Percentiles rank a stretch among this genome's conserved stretches.
Evolutionary conservation across 2,888 invertebrate genomes (phyloP).

Genomic region (Hanleya hanleyi): DNA sequence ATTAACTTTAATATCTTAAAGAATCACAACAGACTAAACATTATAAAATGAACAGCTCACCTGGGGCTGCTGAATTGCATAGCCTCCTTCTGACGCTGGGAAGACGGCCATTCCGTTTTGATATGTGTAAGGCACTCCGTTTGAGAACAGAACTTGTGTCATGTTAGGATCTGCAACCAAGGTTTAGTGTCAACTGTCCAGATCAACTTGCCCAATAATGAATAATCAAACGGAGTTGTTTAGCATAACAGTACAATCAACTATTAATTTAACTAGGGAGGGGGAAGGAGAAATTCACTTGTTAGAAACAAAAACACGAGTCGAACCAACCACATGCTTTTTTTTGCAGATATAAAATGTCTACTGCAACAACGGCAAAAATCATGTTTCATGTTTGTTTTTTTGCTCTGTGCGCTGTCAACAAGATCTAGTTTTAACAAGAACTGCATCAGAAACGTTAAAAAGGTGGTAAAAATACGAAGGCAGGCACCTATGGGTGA

Average conservation of each 20-base stretch:
- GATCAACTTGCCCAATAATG: neutral
- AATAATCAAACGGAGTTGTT: neutral
- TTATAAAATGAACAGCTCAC: no score
- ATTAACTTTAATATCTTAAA: neutral
- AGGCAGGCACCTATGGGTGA: constrained; percentile 7
- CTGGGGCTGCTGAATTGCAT: constrained; percentile 59
- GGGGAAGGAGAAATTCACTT: neutral
- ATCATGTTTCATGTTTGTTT: neutral
- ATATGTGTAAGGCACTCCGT: constrained; percentile 75
- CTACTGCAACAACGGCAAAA: neutral
- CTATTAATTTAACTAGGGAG: no score
- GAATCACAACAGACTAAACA: neutral
- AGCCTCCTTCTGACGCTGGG: constrained; percentile 68
- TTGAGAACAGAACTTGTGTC: constrained; percentile 75
- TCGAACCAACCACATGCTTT: constrained; percentile 5
- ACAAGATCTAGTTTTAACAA: neutral
- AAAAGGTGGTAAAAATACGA: constrained; percentile 5
- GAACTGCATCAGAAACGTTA: neutral
- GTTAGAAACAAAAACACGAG: neutral
- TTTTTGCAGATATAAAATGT: neutral
- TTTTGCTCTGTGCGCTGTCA: neutral
- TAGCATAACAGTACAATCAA: neutral
- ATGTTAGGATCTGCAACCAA: constrained; percentile 68
- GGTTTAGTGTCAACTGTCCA: neutral
- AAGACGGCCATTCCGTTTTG: constrained; percentile 75